Evolutionary conservation across 2,888 invertebrate species (phyloP).

Genomic region (Morpho deidamia): DNA sequence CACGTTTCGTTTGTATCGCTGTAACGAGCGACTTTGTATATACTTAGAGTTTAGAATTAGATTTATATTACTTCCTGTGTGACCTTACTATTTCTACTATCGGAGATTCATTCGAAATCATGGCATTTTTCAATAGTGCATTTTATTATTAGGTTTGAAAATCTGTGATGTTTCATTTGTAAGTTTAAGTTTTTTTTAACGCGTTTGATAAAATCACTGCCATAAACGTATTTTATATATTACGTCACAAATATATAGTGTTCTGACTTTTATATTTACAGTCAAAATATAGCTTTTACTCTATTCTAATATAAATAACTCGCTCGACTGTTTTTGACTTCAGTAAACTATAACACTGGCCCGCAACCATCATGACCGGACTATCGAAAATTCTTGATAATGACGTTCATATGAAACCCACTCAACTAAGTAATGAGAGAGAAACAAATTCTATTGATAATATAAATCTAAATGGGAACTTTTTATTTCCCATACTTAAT

Average conservation of each 20-base stretch:
- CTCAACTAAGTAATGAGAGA: too few relatives aligned
- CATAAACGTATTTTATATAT: constrained; percentile 28
- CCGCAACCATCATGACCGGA: too few relatives aligned
- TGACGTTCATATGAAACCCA: too few relatives aligned
- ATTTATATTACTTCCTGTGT: constrained; percentile 58
- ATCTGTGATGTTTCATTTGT: constrained; percentile 67
- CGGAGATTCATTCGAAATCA: constrained; percentile 38
- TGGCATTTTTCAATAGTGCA: constrained; percentile 42
- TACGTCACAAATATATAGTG: not conserved
- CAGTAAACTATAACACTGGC: too few relatives aligned
- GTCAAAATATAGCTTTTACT: too few relatives aligned
- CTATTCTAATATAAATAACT: too few relatives aligned
- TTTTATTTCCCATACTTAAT: too few relatives aligned
- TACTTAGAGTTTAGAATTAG: constrained; percentile 52
- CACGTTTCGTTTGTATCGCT: constrained; percentile 42
- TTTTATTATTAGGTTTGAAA: constrained; percentile 56
- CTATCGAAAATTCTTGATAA: too few relatives aligned
- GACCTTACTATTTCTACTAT: constrained; percentile 63
- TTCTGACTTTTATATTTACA: not conserved
- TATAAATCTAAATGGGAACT: too few relatives aligned
- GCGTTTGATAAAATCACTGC: constrained; percentile 37
- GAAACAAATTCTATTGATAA: too few relatives aligned
- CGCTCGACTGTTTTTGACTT: too few relatives aligned
- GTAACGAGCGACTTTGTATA: constrained; percentile 57
- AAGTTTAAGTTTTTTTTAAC: constrained; percentile 40